Percentiles rank a stretch among this genome's conserved stretches.
phyloP scores from a whole-genome alignment of 2,113 vertebrate species.

The Apaloderma vittatum region DNA sequence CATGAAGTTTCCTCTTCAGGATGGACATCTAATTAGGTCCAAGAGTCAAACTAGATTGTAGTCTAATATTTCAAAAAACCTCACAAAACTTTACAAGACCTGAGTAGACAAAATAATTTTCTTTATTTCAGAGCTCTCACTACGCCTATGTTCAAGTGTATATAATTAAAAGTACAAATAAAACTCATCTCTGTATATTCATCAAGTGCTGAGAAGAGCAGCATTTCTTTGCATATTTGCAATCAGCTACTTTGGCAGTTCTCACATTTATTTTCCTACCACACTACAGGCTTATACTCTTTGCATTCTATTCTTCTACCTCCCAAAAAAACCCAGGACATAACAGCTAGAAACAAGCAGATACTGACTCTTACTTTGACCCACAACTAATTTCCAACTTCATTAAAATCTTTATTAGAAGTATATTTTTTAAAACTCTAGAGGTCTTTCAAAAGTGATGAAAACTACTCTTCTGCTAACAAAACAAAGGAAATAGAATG shows the following conservation, averaged over 20 bases:
- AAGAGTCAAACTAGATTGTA: neutral
- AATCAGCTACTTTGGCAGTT: neutral
- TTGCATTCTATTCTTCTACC: neutral
- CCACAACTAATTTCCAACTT: neutral
- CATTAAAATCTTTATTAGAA: constrained; percentile 21
- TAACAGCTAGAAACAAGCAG: neutral
- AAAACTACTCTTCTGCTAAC: neutral
- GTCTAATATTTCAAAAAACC: neutral
- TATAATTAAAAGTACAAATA: neutral
- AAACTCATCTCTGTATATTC: neutral
- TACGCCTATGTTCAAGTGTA: neutral
- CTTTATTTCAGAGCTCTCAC: neutral
- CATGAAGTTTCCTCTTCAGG: neutral
- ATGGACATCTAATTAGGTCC: neutral
- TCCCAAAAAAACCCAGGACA: neutral
- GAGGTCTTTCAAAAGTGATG: neutral
- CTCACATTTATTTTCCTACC: neutral
- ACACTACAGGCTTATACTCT: neutral
- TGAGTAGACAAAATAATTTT: neutral
- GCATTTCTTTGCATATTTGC: neutral
- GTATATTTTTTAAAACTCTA: neutral
- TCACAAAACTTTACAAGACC: neutral
- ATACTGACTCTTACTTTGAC: neutral
- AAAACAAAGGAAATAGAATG: constrained; percentile 41
- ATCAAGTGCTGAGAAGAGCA: neutral